Evolutionary conservation across 2,797 vertebrate genomes (phyloP).

Genomic region (Babyrousa celebensis): DNA sequence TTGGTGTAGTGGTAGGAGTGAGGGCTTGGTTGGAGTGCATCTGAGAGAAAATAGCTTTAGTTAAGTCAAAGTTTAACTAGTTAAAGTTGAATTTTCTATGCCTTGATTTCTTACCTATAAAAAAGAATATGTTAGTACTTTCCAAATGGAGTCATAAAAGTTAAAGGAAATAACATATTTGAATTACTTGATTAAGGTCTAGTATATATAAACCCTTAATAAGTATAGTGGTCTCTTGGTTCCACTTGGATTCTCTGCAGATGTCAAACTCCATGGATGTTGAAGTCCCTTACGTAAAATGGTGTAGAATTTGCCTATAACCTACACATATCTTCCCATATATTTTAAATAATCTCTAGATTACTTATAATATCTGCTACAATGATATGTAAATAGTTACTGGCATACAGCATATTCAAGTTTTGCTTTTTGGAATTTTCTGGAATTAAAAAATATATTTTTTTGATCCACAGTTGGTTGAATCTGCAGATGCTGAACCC

Average conservation of each 20-base stretch:
- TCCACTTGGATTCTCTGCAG: background rate
- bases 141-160: conserved; percentile 23
- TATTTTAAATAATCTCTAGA: background rate
- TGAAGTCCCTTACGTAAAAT: background rate
- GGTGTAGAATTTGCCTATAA: background rate
- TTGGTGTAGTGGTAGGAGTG: too few species aligned
- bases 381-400: background rate
- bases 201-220: background rate
- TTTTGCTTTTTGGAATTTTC: background rate
- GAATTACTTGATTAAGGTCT: background rate
- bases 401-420: background rate
- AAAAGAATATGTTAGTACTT: background rate
- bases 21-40: background rate
- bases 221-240: background rate
- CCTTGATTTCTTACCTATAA: background rate
- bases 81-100: background rate
- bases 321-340: background rate
- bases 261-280: background rate
- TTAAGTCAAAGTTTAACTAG: background rate
- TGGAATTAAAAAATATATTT: background rate
- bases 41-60: background rate
- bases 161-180: conserved; percentile 8
- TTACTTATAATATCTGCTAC: background rate
- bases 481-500: background rate
- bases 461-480: background rate